Conservation (phyloP, 1,140 invertebrate species). For the Euwallacea similis region DNA sequence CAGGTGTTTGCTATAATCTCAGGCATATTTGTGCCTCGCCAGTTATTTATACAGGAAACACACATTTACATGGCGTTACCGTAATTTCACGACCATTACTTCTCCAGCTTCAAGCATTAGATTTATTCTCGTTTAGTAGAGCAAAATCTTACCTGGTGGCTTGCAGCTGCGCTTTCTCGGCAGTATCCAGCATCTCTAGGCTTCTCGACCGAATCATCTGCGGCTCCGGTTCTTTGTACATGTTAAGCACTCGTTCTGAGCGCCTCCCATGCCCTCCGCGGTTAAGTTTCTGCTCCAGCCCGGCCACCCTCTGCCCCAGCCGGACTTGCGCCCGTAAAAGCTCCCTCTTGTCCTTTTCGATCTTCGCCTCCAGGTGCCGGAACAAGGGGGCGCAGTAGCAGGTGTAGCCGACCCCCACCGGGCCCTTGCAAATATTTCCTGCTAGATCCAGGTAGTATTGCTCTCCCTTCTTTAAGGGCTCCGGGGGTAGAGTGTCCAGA, state of each 20-base stretch:
- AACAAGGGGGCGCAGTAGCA: conserved; percentile 81
- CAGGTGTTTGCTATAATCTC: not conserved
- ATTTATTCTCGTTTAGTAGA: not conserved
- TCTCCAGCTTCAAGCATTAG: not conserved
- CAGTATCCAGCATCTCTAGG: conserved; percentile 62
- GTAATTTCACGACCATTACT: not conserved
- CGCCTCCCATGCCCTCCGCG: conserved; percentile 62
- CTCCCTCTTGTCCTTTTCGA: conserved; percentile 84
- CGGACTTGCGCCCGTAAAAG: conserved; percentile 79
- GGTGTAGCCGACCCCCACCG: conserved; percentile 81
- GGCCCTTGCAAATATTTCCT: conserved; percentile 95
- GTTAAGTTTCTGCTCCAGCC: conserved; percentile 69
- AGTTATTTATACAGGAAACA: too few relatives aligned
- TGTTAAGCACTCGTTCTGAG: conserved; percentile 60
- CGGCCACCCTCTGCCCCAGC: conserved; percentile 79
- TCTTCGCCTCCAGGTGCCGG: conserved; percentile 80
- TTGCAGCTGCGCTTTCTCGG: conserved; percentile 45
- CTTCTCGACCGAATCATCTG: conserved; percentile 66
- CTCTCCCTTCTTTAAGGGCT: conserved; percentile 84
- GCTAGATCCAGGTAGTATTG: conserved; percentile 94
- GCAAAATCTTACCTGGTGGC: conserved; percentile 42
- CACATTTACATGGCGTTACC: too few relatives aligned
- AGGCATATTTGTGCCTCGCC: too few relatives aligned
- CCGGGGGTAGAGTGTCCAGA: conserved; percentile 79
- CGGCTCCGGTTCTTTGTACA: conserved; percentile 58